Evolutionary conservation across 2,113 vertebrate genomes (phyloP).

Genomic region (Siniperca knerii): DNA sequence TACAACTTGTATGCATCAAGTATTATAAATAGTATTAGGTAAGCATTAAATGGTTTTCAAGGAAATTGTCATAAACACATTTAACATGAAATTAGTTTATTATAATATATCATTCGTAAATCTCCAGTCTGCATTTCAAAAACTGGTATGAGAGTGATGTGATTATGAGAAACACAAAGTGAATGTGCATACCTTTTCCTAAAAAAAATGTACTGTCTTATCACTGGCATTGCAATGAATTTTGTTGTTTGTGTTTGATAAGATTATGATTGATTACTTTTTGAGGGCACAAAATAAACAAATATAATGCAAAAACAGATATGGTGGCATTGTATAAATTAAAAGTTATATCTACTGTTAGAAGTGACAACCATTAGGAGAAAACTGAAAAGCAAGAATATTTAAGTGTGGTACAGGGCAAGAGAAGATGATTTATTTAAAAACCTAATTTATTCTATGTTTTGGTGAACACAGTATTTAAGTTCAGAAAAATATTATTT

Average conservation of each 20-base stretch:
- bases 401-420: neutral
- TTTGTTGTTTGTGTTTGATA: neutral
- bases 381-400: constrained; percentile 1
- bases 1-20: neutral
- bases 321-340: neutral
- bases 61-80: neutral
- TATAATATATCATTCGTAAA: neutral
- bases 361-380: neutral
- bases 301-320: neutral
- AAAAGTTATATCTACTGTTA: neutral
- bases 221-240: neutral
- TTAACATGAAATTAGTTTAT: neutral
- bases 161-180: neutral
- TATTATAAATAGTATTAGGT: neutral
- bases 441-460: neutral
- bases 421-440: constrained; percentile 2
- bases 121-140: neutral
- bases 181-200: neutral
- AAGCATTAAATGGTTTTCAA: neutral
- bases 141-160: neutral
- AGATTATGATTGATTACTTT: neutral
- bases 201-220: neutral
- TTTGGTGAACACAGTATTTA: neutral
- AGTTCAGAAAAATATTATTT: neutral
- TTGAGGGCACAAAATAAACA: neutral